Evolutionary conservation across 1,140 invertebrate species (phyloP).

Genomic region (Glossosoma conforme): DNA sequence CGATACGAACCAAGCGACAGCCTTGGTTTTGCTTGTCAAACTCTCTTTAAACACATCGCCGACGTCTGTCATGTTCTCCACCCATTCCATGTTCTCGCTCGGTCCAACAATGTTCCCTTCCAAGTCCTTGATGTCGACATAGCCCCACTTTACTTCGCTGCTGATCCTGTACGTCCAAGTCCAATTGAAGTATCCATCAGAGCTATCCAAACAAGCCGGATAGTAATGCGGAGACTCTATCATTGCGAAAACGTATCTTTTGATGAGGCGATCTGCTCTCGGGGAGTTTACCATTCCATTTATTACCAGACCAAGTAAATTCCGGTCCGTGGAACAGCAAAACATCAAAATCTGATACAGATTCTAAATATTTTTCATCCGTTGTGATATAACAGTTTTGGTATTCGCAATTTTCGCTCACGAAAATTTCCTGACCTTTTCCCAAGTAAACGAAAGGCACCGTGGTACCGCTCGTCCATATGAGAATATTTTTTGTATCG

Average conservation of each 20-base stretch:
- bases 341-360: slow-evolving; percentile 33
- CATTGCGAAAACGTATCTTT: slow-evolving; percentile 36
- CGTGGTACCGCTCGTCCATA: too few relatives aligned
- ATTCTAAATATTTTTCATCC: too few relatives aligned
- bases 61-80: slow-evolving; percentile 37
- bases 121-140: slow-evolving; percentile 36
- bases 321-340: slow-evolving; percentile 37
- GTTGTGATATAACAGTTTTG: too few relatives aligned
- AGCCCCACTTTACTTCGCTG: slow-evolving; percentile 58
- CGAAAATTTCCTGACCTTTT: too few relatives aligned
- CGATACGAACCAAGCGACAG: slow-evolving; percentile 60
- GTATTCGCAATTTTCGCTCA: too few relatives aligned
- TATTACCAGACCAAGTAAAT: slow-evolving; percentile 17
- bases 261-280: neutral
- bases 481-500: too few relatives aligned
- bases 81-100: slow-evolving; percentile 30
- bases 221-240: slow-evolving; percentile 41
- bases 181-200: slow-evolving; percentile 55
- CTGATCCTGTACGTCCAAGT: slow-evolving; percentile 60
- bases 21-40: slow-evolving; percentile 41
- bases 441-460: too few relatives aligned
- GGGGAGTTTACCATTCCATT: slow-evolving; percentile 6
- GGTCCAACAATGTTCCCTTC: slow-evolving; percentile 35
- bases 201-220: slow-evolving; percentile 36
- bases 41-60: slow-evolving; percentile 32